Evolutionary conservation across 2,888 invertebrate species (phyloP), one percentile per base, ranked within the genome.

Genomic region (Archips xylosteana): DNA sequence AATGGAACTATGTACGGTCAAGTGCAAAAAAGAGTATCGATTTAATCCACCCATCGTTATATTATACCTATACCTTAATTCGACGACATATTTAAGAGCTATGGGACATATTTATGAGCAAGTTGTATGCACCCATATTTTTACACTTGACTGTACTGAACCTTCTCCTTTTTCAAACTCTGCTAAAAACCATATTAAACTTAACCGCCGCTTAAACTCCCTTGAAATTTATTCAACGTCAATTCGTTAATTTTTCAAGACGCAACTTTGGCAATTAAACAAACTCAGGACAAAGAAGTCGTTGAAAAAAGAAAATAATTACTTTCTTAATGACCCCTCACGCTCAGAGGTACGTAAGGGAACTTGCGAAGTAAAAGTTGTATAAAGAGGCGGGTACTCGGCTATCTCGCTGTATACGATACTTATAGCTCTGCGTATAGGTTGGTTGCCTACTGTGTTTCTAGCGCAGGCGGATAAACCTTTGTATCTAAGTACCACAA

Each of bases 211-310:
- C 57, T 64, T 69, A 73, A 74, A 69, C 65, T 54, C 47, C 47
- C 61, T 63, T 45, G 57, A 69, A 69, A 69, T 64, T 65, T 69
- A 68, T 72, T 75, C 72, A 71, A 63, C 67, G 71, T 63, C 71
- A 60, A 71, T 75, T 67, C 75, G 59, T 75, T 73, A 75, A 75
- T 75, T 70, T 72, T 75, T 75, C 63, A 75, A 71, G 60, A 47
- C 32, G 42, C 71, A 77, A 77, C 75, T 77, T 77, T 71, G 76
- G 76, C 76, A 76, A 77, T 77, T 77, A 77, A 76, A 76, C 75
- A 74, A 77, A 72, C 70, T 76, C 45, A 13, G 60, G 63, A 76
- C 70, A 77, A 77, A 76, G 75, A 75, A 74, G 74, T 70, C 70
- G 74, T 70, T 73, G 66, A 71, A 68, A 59, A 74, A 75, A 74